A percentile compares a stretch with the other conserved stretches of the same genome.
Conservation (phyloP, 2,113 vertebrate genomes). For the Daphoenositta chrysoptera region DNA sequence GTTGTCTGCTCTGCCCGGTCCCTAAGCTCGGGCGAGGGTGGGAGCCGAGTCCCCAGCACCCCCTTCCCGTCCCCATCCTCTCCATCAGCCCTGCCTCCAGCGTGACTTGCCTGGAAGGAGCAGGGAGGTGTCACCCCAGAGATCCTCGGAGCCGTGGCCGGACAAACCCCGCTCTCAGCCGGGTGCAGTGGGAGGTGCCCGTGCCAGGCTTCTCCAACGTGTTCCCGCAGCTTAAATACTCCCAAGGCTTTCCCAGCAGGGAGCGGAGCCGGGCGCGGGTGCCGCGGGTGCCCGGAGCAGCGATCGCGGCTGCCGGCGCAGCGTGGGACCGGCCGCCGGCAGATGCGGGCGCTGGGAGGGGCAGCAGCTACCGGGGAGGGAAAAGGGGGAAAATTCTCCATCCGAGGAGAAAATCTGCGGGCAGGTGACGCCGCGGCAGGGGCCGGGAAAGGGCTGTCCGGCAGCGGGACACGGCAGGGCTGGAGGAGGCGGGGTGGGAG, state of each 20-base stretch:
- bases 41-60: background rate
- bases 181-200: background rate
- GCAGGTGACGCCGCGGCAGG: background rate
- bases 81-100: background rate
- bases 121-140: background rate
- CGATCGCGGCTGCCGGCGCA: background rate
- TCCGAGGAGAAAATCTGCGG: background rate
- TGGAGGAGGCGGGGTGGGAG: background rate
- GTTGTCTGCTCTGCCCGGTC: background rate
- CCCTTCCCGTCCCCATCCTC: background rate
- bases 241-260: background rate
- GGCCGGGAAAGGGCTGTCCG: background rate
- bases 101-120: conserved; percentile 15
- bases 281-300: background rate
- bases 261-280: background rate
- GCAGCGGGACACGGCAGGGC: background rate
- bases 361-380: background rate
- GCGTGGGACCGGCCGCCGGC: background rate
- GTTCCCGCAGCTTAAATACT: background rate
- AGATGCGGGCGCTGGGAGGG: background rate
- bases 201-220: background rate
- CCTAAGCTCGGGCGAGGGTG: accelerated
- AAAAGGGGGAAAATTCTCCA: background rate
- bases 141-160: background rate
- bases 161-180: background rate